A percentile compares a stretch with the other conserved stretches of the same genome.
Evolutionary conservation across 2,888 invertebrate species (phyloP).

Genomic region (Copidosoma aretas): DNA sequence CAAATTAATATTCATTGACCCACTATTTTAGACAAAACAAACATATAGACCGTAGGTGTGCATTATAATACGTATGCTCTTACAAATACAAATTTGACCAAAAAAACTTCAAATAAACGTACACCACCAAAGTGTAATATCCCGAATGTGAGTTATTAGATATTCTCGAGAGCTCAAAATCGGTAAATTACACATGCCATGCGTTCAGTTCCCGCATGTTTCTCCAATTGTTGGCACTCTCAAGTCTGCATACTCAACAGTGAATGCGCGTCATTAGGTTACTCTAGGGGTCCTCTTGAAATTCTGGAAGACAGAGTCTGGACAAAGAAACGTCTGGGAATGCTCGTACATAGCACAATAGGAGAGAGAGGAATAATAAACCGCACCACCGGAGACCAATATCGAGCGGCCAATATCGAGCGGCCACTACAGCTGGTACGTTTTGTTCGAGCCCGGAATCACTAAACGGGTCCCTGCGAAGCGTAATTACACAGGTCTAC

Average conservation of each 20-base stretch:
- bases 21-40: too few relatives aligned
- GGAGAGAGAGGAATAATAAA: too few relatives aligned
- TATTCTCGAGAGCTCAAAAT: too few relatives aligned
- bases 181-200: too few relatives aligned
- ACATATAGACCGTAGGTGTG: too few relatives aligned
- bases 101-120: not conserved
- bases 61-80: too few relatives aligned
- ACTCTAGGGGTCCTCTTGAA: conserved; percentile 50
- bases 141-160: not conserved
- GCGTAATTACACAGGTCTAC: too few relatives aligned
- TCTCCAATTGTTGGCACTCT: conserved; percentile 55
- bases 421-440: not conserved
- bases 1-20: too few relatives aligned
- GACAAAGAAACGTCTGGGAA: too few relatives aligned
- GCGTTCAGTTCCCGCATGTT: conserved; percentile 47
- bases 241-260: conserved; percentile 53
- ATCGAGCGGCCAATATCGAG: conserved; percentile 16
- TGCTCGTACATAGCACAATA: too few relatives aligned
- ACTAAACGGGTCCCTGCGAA: too few relatives aligned
- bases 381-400: conserved; percentile 1
- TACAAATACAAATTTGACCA: not conserved
- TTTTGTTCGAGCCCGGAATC: too few relatives aligned
- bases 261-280: conserved; percentile 54
- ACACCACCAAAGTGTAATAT: not conserved
- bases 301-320: conserved; percentile 16